phyloP scores from a whole-genome alignment of 64 coral and sea anemone genomes.

The Hydrozoanthus tunicans region DNA sequence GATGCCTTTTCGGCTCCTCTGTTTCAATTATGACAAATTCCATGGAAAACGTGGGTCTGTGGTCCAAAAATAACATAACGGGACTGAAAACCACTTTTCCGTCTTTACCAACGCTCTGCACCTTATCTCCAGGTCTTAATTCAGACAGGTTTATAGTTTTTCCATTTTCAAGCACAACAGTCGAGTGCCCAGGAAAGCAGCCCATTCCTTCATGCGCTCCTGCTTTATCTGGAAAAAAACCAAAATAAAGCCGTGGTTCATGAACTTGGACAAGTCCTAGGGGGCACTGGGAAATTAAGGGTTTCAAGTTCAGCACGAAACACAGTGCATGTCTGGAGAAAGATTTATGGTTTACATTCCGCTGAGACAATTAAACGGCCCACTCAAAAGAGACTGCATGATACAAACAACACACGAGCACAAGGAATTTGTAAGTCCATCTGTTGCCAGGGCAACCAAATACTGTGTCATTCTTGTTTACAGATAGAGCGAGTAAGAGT shows the following conservation, averaged over 20 bases:
- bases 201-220: not conserved
- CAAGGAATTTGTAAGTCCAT: not conserved
- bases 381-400: not conserved
- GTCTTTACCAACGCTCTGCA: conserved; percentile 64
- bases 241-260: not conserved
- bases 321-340: conserved; percentile 15
- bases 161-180: conserved; percentile 65
- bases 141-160: conserved; percentile 62
- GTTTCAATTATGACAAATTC: conserved; percentile 67
- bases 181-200: conserved; percentile 67
- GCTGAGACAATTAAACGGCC: conserved; percentile 21
- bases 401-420: not conserved
- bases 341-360: conserved; percentile 49
- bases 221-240: conserved; percentile 47
- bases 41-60: conserved; percentile 37
- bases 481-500: not conserved
- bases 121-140: conserved; percentile 68
- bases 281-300: not conserved
- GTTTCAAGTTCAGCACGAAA: not conserved
- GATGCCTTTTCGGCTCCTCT: conserved; percentile 47
- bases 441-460: conserved; percentile 46
- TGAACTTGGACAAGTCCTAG: not conserved
- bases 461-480: not conserved
- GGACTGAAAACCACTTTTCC: conserved; percentile 70
- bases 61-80: conserved; percentile 78